Conservation (phyloP, 2,888 invertebrate species). For the Acrobasis suavella region DNA sequence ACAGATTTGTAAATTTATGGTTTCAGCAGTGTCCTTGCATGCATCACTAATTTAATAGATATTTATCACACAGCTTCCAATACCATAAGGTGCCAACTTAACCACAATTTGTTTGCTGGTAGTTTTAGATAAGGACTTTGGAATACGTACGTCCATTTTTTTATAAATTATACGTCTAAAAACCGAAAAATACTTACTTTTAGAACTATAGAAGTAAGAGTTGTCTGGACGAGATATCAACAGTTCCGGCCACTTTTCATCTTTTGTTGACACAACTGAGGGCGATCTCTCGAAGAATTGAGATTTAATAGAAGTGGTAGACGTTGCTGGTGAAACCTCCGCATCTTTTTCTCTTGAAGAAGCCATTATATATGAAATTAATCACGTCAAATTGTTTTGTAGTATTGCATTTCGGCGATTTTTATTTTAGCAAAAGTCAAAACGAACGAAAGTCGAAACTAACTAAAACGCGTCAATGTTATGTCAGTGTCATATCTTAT, state of each 20-base stretch:
- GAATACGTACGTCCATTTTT: no score
- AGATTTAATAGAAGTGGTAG: slow-evolving; percentile 61
- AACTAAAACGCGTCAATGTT: slow-evolving; percentile 34
- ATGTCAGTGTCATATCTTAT: slow-evolving; percentile 31
- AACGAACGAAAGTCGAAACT: slow-evolving; percentile 35
- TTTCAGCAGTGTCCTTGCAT: no score
- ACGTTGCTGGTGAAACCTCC: slow-evolving; percentile 62
- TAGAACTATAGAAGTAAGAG: slow-evolving; percentile 69
- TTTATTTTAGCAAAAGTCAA: no score
- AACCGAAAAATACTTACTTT: slow-evolving; percentile 54
- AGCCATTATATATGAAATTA: slow-evolving; percentile 55
- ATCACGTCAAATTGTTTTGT: slow-evolving; percentile 40
- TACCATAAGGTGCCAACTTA: no score
- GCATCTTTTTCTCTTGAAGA: slow-evolving; percentile 57
- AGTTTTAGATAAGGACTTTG: no score
- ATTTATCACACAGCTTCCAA: no score
- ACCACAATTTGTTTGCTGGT: no score
- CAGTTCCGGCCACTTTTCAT: slow-evolving; percentile 79
- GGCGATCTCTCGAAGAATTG: slow-evolving; percentile 65
- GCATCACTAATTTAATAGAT: no score
- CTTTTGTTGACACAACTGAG: slow-evolving; percentile 62
- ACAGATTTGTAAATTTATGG: no score
- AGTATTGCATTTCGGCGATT: slow-evolving; percentile 24
- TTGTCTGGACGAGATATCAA: slow-evolving; percentile 71
- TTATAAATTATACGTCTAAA: background rate